Conservation (phyloP, 2,113 vertebrate genomes). For the Calidris pygmaea region DNA sequence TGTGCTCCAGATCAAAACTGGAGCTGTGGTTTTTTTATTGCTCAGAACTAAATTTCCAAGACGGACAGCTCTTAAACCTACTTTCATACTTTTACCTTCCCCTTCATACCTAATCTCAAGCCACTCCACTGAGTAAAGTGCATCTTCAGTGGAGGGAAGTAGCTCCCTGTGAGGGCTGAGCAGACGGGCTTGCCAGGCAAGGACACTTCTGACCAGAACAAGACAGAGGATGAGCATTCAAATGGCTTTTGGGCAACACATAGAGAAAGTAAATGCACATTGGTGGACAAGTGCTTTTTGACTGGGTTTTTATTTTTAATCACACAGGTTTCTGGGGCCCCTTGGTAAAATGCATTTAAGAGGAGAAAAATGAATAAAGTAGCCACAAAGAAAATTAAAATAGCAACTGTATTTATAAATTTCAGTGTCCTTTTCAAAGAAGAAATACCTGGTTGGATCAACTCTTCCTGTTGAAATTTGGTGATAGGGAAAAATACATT, state of each 20-base stretch:
- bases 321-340: background rate
- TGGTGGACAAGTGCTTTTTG: background rate
- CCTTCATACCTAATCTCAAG: background rate
- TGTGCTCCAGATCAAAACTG: background rate
- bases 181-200: fast-evolving
- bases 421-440: background rate
- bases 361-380: background rate
- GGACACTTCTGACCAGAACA: background rate
- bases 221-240: background rate
- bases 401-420: background rate
- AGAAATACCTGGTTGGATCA: background rate
- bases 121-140: background rate
- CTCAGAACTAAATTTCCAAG: background rate
- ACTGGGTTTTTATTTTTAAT: background rate
- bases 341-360: background rate
- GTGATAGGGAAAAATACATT: background rate
- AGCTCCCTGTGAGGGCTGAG: background rate
- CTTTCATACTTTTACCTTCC: background rate
- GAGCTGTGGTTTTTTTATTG: background rate
- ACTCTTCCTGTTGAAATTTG: background rate
- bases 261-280: background rate
- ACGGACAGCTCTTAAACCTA: background rate
- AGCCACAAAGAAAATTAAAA: background rate
- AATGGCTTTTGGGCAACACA: background rate
- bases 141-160: background rate